Base-by-base conservation (phyloP, 1,140 invertebrate genomes). In the Ostrea denselamellosa region DNA sequence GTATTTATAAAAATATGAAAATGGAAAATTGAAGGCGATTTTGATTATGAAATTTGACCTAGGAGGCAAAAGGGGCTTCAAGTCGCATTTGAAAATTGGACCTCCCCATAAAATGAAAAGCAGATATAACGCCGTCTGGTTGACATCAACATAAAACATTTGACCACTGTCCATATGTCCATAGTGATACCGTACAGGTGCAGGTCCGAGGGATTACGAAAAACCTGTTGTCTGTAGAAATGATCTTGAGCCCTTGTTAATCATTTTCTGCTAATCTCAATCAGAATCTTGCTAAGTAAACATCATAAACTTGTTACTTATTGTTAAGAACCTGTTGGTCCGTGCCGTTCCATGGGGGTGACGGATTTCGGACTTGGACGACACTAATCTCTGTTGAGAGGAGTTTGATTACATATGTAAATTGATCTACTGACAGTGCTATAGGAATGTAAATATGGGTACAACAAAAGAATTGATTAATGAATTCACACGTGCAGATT, bases 231-330 rank as follows among this genome's bases (percentile, higher is more conserved):
- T 77, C 68, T 25, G 68, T 77, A 34, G 28, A 25, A 25, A 77
- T 77, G 28, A 77, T 28, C 68, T 77, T 77, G 68, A 25, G 28
- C 58, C 68, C 14, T 25, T 77, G 9, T 28, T 77, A 77, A 77
- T 77, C 28, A 77, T 77, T 77, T 77, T 34, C 68, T 12, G 68
- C 68, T 77, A 77, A 77, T 77, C 68, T 34, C 22, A 9, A 9
- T 2, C 68, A 9, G 22, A 77, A 77, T 77, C 68, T 77, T 3
- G 22, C 68, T 28, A 28, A 77, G 68, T 34, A 77, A 77, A 77
- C 68, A 77, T 44, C 68, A 77, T 77, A 77, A 77, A 77, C 68
- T 77, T 77, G 68, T 77, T 77, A 28, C 68, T 77, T 14, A 77
- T 77, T 77, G 68, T 34, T 9, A 25, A 14, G 28, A 25, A 77